Evolutionary conservation across 1,140 invertebrate genomes (phyloP).

Genomic region (Megathymus violae): DNA sequence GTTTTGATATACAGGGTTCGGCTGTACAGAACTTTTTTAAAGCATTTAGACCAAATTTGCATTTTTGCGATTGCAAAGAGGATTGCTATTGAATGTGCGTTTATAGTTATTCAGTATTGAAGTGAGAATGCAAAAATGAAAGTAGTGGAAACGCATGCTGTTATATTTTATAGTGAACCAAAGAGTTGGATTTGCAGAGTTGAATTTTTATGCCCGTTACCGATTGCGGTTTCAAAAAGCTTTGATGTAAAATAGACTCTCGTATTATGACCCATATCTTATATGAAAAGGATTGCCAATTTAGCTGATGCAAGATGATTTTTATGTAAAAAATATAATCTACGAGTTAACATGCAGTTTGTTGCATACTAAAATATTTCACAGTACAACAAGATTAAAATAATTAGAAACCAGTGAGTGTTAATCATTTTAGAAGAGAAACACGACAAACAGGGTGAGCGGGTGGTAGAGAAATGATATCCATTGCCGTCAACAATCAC

Average conservation of each 20-base stretch:
- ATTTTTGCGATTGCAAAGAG: slow-evolving; percentile 19
- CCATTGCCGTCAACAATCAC: too few relatives aligned
- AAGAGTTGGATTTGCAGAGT: slow-evolving; percentile 21
- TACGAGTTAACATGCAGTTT: too few relatives aligned
- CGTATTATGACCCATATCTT: slow-evolving; percentile 19
- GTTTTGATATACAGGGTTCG: slow-evolving; percentile 13
- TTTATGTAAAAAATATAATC: slow-evolving; percentile 27
- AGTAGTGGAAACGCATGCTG: slow-evolving; percentile 10
- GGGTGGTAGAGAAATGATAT: too few relatives aligned
- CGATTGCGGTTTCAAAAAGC: slow-evolving; percentile 18
- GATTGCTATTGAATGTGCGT: slow-evolving; percentile 12
- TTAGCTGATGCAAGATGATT: slow-evolving; percentile 27
- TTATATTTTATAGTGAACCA: slow-evolving; percentile 19
- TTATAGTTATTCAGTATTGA: slow-evolving; percentile 10
- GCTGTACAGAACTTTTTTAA: slow-evolving; percentile 13
- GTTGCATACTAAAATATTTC: too few relatives aligned
- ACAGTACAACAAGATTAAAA: too few relatives aligned
- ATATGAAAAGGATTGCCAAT: slow-evolving; percentile 20
- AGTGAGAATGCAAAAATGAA: slow-evolving; percentile 24
- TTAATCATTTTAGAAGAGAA: too few relatives aligned
- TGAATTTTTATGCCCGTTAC: slow-evolving; percentile 17
- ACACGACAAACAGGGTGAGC: too few relatives aligned
- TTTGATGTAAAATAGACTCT: slow-evolving; percentile 21
- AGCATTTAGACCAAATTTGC: slow-evolving; percentile 19
- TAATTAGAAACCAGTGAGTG: too few relatives aligned